A percentile compares a stretch with the other conserved stretches of the same genome.
Conservation (phyloP, 2,888 invertebrate genomes). For the Drosophila atripex region DNA sequence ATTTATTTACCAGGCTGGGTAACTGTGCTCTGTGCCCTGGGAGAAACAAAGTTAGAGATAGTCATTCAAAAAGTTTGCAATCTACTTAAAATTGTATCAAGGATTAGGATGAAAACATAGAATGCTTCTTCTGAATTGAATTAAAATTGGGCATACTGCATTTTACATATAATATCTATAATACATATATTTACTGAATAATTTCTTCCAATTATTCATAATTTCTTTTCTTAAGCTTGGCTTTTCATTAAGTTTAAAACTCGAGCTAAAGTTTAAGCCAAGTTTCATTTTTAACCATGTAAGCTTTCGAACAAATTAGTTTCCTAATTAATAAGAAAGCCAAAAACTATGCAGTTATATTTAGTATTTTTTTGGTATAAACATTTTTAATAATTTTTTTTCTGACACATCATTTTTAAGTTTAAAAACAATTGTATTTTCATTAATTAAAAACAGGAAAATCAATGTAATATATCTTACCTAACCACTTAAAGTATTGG, state of each 20-base stretch:
- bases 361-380: neutral
- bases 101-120: no score
- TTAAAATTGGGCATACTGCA: no score
- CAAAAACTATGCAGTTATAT: slow-evolving; percentile 8
- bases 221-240: neutral
- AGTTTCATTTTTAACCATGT: neutral
- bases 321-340: neutral
- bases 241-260: neutral
- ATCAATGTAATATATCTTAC: neutral
- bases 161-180: no score
- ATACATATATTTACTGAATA: no score
- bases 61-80: slow-evolving; percentile 29
- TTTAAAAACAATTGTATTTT: neutral
- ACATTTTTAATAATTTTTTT: neutral
- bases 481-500: neutral
- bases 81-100: no score
- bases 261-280: neutral
- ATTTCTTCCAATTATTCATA: no score
- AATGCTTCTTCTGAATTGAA: no score
- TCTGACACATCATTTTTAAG: neutral
- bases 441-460: neutral
- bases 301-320: slow-evolving; percentile 7
- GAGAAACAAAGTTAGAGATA: slow-evolving; percentile 32
- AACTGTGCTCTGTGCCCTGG: slow-evolving; percentile 24
- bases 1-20: slow-evolving; percentile 32